These are phyloP conservation scores for Trinectes maculatus DNA, from an alignment of 2,113 vertebrate species.

Conservation along the genomic window DNA sequence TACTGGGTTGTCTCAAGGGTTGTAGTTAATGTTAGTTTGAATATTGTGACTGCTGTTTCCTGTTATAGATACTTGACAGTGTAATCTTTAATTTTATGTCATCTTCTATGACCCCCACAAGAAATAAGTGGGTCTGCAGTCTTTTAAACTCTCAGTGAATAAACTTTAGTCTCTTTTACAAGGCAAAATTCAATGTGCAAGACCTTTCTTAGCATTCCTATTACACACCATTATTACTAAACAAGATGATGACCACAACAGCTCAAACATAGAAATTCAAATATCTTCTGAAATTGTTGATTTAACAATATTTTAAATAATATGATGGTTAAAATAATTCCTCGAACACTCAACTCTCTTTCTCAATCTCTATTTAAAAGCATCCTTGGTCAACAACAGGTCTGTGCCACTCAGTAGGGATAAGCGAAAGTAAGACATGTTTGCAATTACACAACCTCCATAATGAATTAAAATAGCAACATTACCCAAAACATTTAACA, in stretches of 20 bases:
- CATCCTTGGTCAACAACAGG: slow-evolving; percentile 24
- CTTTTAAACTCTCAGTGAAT: background rate
- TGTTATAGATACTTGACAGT: background rate
- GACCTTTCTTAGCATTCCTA: background rate
- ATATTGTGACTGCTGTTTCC: background rate
- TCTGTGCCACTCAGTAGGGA: slow-evolving; percentile 22
- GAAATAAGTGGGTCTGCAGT: background rate
- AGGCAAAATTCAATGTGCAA: background rate
- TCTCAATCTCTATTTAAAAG: slow-evolving; percentile 37
- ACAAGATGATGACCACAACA: background rate
- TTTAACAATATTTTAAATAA: background rate
- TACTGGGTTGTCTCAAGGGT: too few relatives aligned
- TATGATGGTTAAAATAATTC: background rate
- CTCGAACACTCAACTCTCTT: too few relatives aligned
- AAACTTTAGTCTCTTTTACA: background rate
- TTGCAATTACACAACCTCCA: background rate
- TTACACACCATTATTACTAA: too few relatives aligned
- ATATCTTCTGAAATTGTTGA: background rate
- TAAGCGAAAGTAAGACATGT: slow-evolving; percentile 44
- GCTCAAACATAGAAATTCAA: background rate
- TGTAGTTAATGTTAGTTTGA: background rate
- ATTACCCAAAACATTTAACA: background rate
- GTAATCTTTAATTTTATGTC: background rate
- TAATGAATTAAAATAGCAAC: background rate
- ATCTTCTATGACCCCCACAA: background rate